phyloP scores from a whole-genome alignment of 2,113 vertebrate genomes.

The Gavialis gangeticus region DNA sequence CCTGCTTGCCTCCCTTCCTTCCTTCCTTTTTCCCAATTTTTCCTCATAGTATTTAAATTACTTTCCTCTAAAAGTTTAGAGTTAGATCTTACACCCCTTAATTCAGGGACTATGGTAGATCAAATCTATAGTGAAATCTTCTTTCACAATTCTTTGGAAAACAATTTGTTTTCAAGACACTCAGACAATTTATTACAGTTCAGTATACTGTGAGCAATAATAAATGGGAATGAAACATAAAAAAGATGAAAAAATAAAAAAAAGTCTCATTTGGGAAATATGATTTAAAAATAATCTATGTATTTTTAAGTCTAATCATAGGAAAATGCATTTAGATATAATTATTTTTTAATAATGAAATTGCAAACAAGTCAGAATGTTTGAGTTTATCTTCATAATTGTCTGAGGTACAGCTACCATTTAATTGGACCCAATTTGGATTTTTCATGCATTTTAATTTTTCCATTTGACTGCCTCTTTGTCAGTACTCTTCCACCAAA shows the following conservation, averaged over 20 bases:
- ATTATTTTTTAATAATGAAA: not conserved
- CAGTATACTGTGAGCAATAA: not conserved
- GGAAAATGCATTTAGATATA: not conserved
- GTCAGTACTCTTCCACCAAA: not conserved
- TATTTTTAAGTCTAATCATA: not conserved
- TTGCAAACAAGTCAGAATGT: not conserved
- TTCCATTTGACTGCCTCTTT: not conserved
- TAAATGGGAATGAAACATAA: not conserved
- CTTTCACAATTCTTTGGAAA: not conserved
- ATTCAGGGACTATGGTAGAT: not conserved
- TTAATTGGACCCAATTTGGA: not conserved
- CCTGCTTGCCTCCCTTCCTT: too few species aligned
- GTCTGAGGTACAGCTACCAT: not conserved
- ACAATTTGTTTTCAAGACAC: not conserved
- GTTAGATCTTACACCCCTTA: not conserved
- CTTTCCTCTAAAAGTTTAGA: not conserved
- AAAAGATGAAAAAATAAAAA: not conserved
- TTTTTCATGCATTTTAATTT: constrained; percentile 1
- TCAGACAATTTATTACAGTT: not conserved
- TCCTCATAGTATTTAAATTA: not conserved
- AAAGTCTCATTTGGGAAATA: not conserved
- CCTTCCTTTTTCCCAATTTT: not conserved
- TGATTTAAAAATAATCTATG: not conserved
- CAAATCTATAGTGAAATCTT: not conserved
- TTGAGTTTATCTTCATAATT: not conserved